Base-by-base conservation (phyloP, 2,888 invertebrate genomes). In the Drosophila austrosaltans region DNA sequence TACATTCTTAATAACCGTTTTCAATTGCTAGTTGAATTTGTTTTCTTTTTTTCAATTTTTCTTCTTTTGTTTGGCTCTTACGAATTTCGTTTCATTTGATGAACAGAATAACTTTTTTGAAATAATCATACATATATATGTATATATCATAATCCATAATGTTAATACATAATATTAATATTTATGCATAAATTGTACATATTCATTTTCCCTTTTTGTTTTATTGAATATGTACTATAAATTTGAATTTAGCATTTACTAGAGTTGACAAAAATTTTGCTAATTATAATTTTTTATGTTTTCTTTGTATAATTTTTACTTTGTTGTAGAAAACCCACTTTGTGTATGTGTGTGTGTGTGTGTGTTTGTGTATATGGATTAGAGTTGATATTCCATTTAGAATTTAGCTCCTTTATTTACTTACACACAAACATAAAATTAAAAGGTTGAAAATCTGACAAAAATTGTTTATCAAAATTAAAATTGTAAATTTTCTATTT, bases 221-320 rank as follows among this genome's bases (percentile, higher is more conserved):
- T 22, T 1, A 48, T 48, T 25, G 48, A 71, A 79, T 87, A 81
- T 76, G 82, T 72, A 82, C 82, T 76, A 82, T 87, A 83, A 87
- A 83, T 83, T 83, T 83, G 71, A 83, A 83, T 85, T 83, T 83
- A 83, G 78, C 87, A 83, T 83, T 83, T 87, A 82, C 83, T 83
- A 83, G 87, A 87, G 40, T 87, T 87, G 82, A 87, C 83, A 83
- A 85, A 83, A 83, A 83, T 83, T 83, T 83, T 76, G 85, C 83
- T 83, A 83, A 85, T 85, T 82, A 78, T 75, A 75, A 82, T 79
- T 59, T 76, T 73, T 53, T 44, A 60, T 66, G 60, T 66, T 78
- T 75, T 64, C 57, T 30, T 16, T 75, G 54, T 67, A 63, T 16
- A 48, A 57, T 66, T 72, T 73, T 48, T 25, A 4, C 48, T 48